Evolutionary conservation across 1,140 invertebrate species (phyloP).

Genomic region (Holcopasites calliopsidis): DNA sequence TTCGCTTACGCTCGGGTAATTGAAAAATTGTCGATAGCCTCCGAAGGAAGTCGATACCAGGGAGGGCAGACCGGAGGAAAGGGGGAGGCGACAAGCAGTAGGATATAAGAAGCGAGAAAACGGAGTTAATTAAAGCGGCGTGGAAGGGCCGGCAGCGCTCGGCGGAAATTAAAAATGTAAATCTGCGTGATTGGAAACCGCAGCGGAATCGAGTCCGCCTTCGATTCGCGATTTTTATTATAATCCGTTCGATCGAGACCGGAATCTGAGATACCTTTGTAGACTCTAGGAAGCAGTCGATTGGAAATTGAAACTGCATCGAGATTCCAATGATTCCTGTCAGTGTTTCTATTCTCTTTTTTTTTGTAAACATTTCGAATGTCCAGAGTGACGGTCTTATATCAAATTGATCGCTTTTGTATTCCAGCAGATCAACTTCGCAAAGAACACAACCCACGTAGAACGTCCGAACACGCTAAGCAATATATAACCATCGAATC

Average conservation of each 20-base stretch:
- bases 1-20: constrained; percentile 68
- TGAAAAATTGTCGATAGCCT: constrained; percentile 69
- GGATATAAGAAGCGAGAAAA: constrained; percentile 70
- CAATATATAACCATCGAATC: not conserved
- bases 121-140: constrained; percentile 70
- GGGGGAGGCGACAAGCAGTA: constrained; percentile 32
- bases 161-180: constrained; percentile 74
- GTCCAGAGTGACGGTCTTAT: no score
- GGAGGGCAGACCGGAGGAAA: not conserved
- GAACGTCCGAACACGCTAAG: not conserved
- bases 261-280: constrained; percentile 14
- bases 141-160: constrained; percentile 38
- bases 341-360: no score
- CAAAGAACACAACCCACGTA: not conserved
- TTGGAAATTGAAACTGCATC: not conserved
- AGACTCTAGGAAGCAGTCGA: not conserved
- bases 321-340: no score
- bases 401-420: no score
- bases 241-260: constrained; percentile 44
- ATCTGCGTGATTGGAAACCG: constrained; percentile 69
- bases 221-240: constrained; percentile 58
- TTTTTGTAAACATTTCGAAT: no score
- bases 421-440: not conserved
- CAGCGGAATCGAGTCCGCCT: constrained; percentile 6
- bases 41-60: constrained; percentile 50